Conservation (phyloP, 2,888 invertebrate genomes). For the Chrysina gloriosa region DNA sequence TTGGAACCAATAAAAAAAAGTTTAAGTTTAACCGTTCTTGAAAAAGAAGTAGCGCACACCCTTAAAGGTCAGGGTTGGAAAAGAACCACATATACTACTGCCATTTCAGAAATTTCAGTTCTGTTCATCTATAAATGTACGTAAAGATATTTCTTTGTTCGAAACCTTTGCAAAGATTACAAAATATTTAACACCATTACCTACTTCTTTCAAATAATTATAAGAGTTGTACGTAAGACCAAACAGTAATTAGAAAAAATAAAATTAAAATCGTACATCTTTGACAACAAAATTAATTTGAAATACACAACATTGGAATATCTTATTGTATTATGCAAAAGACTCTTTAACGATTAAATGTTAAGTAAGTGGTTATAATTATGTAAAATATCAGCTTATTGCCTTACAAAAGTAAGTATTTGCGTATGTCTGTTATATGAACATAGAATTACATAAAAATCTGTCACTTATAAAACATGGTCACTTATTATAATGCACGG, state of each 20-base stretch:
- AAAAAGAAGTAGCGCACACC: no score
- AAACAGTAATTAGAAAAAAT: constrained; percentile 3
- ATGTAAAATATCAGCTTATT: not conserved
- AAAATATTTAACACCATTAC: not conserved
- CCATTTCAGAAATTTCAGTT: no score
- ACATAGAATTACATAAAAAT: not conserved
- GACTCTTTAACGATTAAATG: not conserved
- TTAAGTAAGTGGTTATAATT: not conserved
- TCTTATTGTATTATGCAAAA: not conserved
- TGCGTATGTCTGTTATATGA: not conserved
- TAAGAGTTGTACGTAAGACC: not conserved
- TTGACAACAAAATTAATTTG: constrained; percentile 3
- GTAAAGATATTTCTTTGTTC: no score
- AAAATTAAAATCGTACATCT: not conserved
- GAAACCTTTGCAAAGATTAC: no score
- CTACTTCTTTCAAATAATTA: not conserved
- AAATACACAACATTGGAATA: not conserved
- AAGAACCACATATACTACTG: no score
- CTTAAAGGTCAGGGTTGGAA: no score
- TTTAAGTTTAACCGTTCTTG: no score
- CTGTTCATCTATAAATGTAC: not conserved
- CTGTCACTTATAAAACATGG: not conserved
- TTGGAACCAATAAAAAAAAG: no score
- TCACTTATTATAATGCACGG: not conserved
- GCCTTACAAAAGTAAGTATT: not conserved